Evolutionary conservation across 1,140 invertebrate genomes (phyloP).

Genomic region (Teleogryllus occipitalis): DNA sequence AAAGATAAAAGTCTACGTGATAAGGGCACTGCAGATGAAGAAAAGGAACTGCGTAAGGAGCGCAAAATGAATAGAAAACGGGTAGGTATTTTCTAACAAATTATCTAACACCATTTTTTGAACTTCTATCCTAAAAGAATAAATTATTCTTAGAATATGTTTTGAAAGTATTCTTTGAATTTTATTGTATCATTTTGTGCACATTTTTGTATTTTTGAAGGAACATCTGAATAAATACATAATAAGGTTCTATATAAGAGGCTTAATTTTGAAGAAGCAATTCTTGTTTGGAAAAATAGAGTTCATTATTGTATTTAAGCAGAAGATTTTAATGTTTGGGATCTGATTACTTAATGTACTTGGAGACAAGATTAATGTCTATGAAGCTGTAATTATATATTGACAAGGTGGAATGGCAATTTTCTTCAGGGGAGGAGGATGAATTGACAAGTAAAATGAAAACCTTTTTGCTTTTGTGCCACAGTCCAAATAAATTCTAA

Average conservation of each 20-base stretch:
- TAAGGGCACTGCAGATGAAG: conserved; percentile 46
- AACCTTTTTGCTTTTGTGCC: too few relatives aligned
- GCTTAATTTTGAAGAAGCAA: background rate
- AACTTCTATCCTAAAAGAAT: too few relatives aligned
- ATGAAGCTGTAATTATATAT: too few relatives aligned
- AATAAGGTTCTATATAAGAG: background rate
- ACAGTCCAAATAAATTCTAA: too few relatives aligned
- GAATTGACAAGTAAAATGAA: too few relatives aligned
- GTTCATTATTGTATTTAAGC: background rate
- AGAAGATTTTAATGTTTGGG: too few relatives aligned
- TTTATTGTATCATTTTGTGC: background rate
- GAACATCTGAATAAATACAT: too few relatives aligned
- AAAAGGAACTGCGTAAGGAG: conserved; percentile 63
- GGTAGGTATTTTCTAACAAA: conserved; percentile 37
- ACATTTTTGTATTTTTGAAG: background rate
- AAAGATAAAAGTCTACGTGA: conserved; percentile 45
- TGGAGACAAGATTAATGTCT: too few relatives aligned
- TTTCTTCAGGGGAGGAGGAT: too few relatives aligned
- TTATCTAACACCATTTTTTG: background rate
- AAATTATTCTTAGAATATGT: too few relatives aligned
- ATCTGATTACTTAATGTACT: too few relatives aligned
- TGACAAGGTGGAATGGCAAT: too few relatives aligned
- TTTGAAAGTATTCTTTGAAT: background rate
- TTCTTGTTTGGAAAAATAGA: background rate
- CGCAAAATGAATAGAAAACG: conserved; percentile 65